These are phyloP conservation scores for Coelopa pilipes DNA, from an alignment of 2,888 invertebrate genomes.

Conservation along the genomic window DNA sequence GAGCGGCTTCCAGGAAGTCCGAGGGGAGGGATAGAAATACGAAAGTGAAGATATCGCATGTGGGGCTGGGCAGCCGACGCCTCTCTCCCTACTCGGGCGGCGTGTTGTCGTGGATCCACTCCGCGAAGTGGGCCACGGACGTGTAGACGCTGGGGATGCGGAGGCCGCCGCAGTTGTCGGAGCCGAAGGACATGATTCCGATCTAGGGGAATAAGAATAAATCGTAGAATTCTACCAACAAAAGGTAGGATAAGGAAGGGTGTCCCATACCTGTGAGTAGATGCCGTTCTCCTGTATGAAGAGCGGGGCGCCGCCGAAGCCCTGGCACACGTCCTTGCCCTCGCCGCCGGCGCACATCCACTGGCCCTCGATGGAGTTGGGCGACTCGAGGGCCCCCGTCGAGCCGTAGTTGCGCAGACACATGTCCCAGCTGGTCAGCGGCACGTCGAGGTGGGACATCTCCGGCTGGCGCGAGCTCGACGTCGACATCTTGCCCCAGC, in stretches of 20 bases:
- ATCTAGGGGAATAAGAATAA: conserved; percentile 68
- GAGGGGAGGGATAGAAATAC: neutral
- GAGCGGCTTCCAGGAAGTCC: neutral
- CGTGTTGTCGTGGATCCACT: conserved; percentile 81
- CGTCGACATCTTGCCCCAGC: conserved; percentile 75
- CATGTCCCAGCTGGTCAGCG: conserved; percentile 74
- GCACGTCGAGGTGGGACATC: conserved; percentile 77
- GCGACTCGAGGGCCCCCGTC: conserved; percentile 71
- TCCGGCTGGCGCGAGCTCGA: conserved; percentile 68
- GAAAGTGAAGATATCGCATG: too few species aligned
- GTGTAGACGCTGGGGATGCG: conserved; percentile 83
- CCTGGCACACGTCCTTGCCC: conserved; percentile 81
- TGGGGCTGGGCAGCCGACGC: neutral
- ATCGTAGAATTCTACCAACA: neutral
- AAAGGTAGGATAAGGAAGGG: neutral
- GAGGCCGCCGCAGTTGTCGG: conserved; percentile 79
- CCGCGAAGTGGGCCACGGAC: conserved; percentile 77
- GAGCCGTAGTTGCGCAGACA: conserved; percentile 77
- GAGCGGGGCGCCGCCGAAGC: conserved; percentile 82
- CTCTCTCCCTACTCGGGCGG: conserved; percentile 64
- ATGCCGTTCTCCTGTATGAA: conserved; percentile 73
- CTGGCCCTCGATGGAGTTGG: conserved; percentile 71
- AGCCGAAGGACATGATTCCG: conserved; percentile 83
- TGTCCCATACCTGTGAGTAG: conserved; percentile 71
- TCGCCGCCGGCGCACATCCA: conserved; percentile 81